Percentiles rank a stretch among this genome's conserved stretches.
Evolutionary conservation across 2,888 invertebrate genomes (phyloP).

Genomic region (Neocrepidodera transversa): DNA sequence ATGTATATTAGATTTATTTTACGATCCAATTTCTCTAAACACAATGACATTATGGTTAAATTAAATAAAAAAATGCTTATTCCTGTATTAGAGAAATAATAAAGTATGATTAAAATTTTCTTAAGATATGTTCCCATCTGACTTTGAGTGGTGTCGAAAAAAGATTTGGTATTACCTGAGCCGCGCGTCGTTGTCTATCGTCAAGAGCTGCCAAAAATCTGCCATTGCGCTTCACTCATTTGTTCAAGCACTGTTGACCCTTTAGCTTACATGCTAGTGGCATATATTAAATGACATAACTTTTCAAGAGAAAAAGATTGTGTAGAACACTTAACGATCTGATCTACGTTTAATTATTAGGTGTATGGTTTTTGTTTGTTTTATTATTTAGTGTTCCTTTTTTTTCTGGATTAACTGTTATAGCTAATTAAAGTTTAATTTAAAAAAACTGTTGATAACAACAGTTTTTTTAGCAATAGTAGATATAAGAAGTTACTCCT

Average conservation of each 20-base stretch:
- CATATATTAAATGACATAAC: slow-evolving; percentile 53
- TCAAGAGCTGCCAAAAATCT: slow-evolving; percentile 48
- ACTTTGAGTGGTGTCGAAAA: slow-evolving; percentile 51
- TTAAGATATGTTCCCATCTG: slow-evolving; percentile 26
- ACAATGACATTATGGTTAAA: too few species aligned
- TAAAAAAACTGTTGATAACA: too few species aligned
- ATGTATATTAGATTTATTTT: too few species aligned
- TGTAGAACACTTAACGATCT: slow-evolving; percentile 42
- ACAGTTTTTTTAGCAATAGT: too few species aligned
- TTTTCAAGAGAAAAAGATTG: slow-evolving; percentile 45
- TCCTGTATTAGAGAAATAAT: too few species aligned
- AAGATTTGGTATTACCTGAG: slow-evolving; percentile 69
- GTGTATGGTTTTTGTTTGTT: not conserved
- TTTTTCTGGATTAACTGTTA: too few species aligned
- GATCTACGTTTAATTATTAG: slow-evolving; percentile 42
- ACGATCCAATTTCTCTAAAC: too few species aligned
- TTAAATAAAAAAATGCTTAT: too few species aligned
- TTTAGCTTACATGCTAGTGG: slow-evolving; percentile 56
- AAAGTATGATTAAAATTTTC: too few species aligned
- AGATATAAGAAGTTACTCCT: too few species aligned
- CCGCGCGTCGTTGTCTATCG: slow-evolving; percentile 58
- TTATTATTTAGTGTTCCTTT: not conserved
- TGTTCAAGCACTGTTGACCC: slow-evolving; percentile 46
- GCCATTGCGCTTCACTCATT: slow-evolving; percentile 44
- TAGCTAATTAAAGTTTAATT: too few species aligned